phyloP scores from a whole-genome alignment of 2,797 vertebrate species.

The Triplophysa bombifrons region DNA sequence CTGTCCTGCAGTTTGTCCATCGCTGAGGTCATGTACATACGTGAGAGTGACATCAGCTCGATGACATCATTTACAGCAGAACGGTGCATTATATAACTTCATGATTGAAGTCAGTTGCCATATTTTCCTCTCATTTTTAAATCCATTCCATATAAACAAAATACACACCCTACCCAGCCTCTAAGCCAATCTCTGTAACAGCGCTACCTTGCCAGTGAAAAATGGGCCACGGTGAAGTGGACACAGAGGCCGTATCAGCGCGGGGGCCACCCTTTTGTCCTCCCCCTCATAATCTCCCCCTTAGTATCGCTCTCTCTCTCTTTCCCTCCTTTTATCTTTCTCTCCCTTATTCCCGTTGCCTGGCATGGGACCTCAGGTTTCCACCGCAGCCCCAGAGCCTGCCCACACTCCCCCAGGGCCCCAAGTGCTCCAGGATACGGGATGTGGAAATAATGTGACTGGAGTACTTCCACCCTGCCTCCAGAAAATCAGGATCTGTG shows the following conservation, averaged over 20 bases:
- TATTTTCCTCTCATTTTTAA: constrained; percentile 15
- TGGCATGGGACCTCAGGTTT: constrained; percentile 78
- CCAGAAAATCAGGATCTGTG: constrained; percentile 84
- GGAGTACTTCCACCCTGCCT: constrained; percentile 82
- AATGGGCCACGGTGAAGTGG: constrained; percentile 30
- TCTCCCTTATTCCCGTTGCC: constrained; percentile 55
- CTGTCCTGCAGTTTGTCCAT: constrained; percentile 19
- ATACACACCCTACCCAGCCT: not conserved
- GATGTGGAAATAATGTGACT: constrained; percentile 80
- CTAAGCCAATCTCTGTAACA: not conserved
- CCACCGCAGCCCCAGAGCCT: constrained; percentile 73
- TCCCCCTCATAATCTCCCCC: constrained; percentile 13
- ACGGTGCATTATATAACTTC: constrained; percentile 29
- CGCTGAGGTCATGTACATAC: constrained; percentile 33
- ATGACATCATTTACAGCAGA: constrained; percentile 54
- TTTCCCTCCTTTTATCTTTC: constrained; percentile 40
- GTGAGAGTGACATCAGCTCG: constrained; percentile 54
- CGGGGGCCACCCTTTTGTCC: constrained; percentile 3
- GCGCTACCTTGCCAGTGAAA: constrained; percentile 35
- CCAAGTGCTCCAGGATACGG: constrained; percentile 74
- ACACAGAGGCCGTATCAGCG: constrained; percentile 14
- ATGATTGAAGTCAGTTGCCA: constrained; percentile 3
- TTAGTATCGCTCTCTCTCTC: constrained; percentile 45
- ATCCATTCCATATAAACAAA: constrained; percentile 1
- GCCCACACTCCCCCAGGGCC: constrained; percentile 68